Evolutionary conservation across 2,797 vertebrate genomes (phyloP).

Genomic region (Leucoraja ocellata): DNA sequence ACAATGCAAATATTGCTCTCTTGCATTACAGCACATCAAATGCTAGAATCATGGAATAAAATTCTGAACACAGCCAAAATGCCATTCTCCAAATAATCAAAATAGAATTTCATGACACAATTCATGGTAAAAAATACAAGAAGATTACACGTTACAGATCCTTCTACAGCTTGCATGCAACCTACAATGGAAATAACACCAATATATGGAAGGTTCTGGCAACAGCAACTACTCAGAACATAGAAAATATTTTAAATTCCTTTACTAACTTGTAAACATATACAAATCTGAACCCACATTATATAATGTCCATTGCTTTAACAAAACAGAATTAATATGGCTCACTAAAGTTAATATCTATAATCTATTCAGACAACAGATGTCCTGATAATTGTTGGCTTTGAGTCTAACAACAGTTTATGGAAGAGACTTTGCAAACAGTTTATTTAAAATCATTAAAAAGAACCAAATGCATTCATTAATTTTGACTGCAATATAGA

Average conservation of each 20-base stretch:
- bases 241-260: not conserved
- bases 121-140: not conserved
- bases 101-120: conserved; percentile 2
- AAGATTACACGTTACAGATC: not conserved
- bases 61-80: not conserved
- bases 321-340: not conserved
- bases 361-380: not conserved
- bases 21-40: not conserved
- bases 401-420: not conserved
- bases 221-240: not conserved
- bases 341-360: not conserved
- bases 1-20: not conserved
- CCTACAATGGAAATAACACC: not conserved
- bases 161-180: not conserved
- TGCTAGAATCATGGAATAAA: not conserved
- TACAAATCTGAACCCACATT: not conserved
- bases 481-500: not conserved
- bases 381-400: not conserved
- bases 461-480: no score
- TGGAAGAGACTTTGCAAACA: not conserved
- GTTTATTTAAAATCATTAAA: not conserved
- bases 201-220: not conserved
- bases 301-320: not conserved
- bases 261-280: not conserved
- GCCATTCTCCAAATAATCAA: not conserved